A percentile compares a stretch with the other conserved stretches of the same genome.
phyloP scores from a whole-genome alignment of 2,888 invertebrate species.

The Thalpophila matura region DNA sequence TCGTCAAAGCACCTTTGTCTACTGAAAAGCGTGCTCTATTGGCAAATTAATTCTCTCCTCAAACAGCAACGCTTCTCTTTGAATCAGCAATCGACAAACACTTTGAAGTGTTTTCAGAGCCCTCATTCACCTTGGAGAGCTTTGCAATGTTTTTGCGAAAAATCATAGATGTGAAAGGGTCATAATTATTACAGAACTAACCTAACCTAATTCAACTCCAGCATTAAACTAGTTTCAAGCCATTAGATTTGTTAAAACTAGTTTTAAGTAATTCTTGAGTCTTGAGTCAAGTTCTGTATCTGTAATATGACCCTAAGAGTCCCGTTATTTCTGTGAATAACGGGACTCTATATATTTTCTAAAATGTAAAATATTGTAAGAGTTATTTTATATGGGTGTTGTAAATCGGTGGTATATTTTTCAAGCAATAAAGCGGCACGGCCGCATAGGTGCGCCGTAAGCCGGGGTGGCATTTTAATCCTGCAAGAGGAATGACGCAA shows the following conservation, averaged over 20 bases:
- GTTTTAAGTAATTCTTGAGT: too few relatives aligned
- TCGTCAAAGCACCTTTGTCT: slow-evolving; percentile 80
- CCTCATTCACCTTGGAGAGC: slow-evolving; percentile 60
- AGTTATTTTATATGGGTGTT: slow-evolving; percentile 21
- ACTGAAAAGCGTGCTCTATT: slow-evolving; percentile 75
- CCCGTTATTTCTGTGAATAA: slow-evolving; percentile 15
- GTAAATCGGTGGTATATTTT: slow-evolving; percentile 46
- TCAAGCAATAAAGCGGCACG: slow-evolving; percentile 67
- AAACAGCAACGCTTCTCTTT: slow-evolving; percentile 72
- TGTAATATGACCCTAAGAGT: too few relatives aligned
- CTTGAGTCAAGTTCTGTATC: too few relatives aligned
- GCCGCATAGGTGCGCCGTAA: slow-evolving; percentile 70
- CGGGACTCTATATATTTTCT: too few relatives aligned
- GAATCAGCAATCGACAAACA: slow-evolving; percentile 70
- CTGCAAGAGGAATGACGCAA: slow-evolving; percentile 69
- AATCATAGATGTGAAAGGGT: slow-evolving; percentile 33
- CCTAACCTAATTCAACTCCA: too few relatives aligned
- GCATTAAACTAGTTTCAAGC: too few relatives aligned
- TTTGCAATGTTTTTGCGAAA: slow-evolving; percentile 47
- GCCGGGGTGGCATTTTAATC: slow-evolving; percentile 73
- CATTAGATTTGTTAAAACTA: too few relatives aligned
- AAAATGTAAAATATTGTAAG: slow-evolving; percentile 33
- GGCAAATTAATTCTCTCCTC: slow-evolving; percentile 79
- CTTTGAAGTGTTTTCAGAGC: slow-evolving; percentile 72
- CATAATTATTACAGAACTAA: too few relatives aligned